phyloP scores from a whole-genome alignment of 2,797 vertebrate species.

The Aulostomus chinensis region DNA sequence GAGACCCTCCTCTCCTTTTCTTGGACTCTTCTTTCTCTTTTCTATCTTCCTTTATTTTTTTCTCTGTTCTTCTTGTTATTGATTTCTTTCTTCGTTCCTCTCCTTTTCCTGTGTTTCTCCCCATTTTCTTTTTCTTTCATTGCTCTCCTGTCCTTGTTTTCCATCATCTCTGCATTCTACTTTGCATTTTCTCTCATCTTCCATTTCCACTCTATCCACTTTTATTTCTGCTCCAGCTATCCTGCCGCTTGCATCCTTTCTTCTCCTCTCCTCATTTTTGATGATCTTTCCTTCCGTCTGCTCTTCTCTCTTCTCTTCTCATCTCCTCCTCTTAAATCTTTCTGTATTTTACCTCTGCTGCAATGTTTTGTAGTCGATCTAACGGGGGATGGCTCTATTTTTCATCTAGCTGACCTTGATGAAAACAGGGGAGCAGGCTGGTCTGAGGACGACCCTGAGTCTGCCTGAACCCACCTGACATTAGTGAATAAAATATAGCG shows the following conservation, averaged over 20 bases:
- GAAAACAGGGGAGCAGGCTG: slow-evolving; percentile 47
- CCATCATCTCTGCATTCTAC: background rate
- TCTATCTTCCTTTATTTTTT: background rate
- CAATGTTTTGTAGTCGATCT: slow-evolving; percentile 45
- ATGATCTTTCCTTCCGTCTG: too few species aligned
- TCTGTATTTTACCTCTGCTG: slow-evolving; percentile 31
- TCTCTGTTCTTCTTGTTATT: background rate
- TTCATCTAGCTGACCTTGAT: slow-evolving; percentile 63
- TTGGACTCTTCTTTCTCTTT: slow-evolving; percentile 32
- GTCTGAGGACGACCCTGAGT: slow-evolving; percentile 56
- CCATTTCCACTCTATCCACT: background rate
- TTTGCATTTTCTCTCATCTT: slow-evolving; percentile 3
- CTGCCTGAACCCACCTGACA: slow-evolving; percentile 74
- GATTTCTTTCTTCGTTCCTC: slow-evolving; percentile 6
- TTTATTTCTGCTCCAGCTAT: background rate
- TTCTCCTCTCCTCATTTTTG: background rate
- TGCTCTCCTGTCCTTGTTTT: background rate
- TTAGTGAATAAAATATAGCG: slow-evolving; percentile 78
- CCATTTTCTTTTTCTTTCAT: slow-evolving; percentile 6
- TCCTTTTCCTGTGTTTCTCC: background rate
- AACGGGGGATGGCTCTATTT: slow-evolving; percentile 55
- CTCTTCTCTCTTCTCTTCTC: slow-evolving; percentile 2
- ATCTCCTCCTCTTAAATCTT: slow-evolving; percentile 37
- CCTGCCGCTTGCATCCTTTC: too few species aligned
- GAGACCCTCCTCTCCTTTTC: slow-evolving; percentile 51